phyloP scores from a whole-genome alignment of 2,888 invertebrate genomes.

The Synanthedon myopaeformis region DNA sequence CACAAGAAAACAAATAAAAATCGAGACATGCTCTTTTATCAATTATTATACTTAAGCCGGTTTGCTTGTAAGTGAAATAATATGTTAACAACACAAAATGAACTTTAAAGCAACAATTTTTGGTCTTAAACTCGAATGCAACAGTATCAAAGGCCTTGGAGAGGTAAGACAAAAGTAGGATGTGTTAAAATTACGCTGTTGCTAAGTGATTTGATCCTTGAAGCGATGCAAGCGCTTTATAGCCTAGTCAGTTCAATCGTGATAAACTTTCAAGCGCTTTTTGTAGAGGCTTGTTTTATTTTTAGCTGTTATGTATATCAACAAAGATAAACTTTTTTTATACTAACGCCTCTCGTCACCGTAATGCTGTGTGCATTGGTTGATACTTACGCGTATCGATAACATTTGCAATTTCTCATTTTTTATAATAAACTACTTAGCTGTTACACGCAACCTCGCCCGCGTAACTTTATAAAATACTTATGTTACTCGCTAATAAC shows the following conservation, averaged over 20 bases:
- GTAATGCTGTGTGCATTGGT: too few relatives aligned
- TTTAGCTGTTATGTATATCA: background rate
- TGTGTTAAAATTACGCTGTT: slow-evolving; percentile 32
- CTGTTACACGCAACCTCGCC: too few relatives aligned
- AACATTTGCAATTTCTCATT: too few relatives aligned
- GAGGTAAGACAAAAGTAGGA: slow-evolving; percentile 32
- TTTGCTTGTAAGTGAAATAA: slow-evolving; percentile 21
- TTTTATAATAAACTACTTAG: too few relatives aligned
- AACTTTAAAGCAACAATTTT: background rate
- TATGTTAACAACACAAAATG: background rate
- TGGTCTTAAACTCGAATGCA: slow-evolving; percentile 8
- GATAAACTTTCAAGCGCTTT: background rate
- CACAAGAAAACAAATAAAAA: slow-evolving; percentile 18
- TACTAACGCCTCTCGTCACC: too few relatives aligned
- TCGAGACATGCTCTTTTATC: slow-evolving; percentile 26
- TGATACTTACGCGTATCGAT: too few relatives aligned
- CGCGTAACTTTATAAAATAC: too few relatives aligned
- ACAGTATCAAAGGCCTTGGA: slow-evolving; percentile 28
- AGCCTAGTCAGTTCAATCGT: background rate
- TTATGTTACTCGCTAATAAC: too few relatives aligned
- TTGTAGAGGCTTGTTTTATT: background rate
- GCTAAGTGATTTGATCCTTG: slow-evolving; percentile 23
- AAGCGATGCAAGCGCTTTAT: background rate
- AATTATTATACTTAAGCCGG: slow-evolving; percentile 26
- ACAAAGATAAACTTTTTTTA: too few relatives aligned